phyloP scores from a whole-genome alignment of 2,113 vertebrate species.

The Sylvilagus bachmani region DNA sequence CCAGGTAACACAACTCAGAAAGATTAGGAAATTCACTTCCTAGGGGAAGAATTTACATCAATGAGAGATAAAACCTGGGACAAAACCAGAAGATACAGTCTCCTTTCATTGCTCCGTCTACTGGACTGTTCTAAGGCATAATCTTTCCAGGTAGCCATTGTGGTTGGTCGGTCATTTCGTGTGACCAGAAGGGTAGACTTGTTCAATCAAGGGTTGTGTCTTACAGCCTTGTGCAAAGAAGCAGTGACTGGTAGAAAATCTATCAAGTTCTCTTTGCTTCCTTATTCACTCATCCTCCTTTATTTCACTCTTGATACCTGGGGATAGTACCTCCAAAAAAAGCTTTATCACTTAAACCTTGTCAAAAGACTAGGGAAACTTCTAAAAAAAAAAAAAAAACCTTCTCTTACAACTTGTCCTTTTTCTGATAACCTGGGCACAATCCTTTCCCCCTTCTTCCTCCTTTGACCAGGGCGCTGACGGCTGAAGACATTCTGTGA shows the following conservation, averaged over 20 bases:
- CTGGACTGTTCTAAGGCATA: background rate
- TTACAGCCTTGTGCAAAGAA: background rate
- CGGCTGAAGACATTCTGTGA: background rate
- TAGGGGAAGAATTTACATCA: background rate
- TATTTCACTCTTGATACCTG: background rate
- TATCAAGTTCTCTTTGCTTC: background rate
- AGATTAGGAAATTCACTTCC: background rate
- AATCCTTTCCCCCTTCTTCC: background rate
- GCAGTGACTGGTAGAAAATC: background rate
- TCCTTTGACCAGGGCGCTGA: background rate
- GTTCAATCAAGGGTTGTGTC: background rate
- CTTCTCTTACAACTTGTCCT: background rate
- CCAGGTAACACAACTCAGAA: background rate
- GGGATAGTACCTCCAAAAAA: background rate
- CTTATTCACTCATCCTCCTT: background rate
- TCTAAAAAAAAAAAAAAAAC: background rate
- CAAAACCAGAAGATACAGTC: background rate
- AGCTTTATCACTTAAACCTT: background rate
- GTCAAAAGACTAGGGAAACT: conserved; percentile 23
- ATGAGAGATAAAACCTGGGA: background rate
- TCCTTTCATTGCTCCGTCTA: background rate
- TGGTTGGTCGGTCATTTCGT: background rate
- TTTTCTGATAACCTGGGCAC: background rate
- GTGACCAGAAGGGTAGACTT: background rate
- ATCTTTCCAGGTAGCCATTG: background rate